Conservation (phyloP, 2,888 invertebrate genomes). For the Ptychoptera contaminata region DNA sequence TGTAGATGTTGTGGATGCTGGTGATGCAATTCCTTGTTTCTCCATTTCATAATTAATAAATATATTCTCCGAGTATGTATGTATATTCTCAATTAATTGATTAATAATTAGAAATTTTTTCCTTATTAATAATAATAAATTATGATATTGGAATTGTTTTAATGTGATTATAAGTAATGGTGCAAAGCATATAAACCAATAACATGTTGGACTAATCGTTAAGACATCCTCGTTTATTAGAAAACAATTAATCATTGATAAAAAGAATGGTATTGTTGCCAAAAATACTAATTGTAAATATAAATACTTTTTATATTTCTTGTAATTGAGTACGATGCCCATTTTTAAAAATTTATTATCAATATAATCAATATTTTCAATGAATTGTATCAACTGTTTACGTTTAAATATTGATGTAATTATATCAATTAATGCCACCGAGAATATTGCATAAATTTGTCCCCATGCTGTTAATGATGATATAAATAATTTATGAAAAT, state of each 20-base stretch:
- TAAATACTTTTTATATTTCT: slow-evolving; percentile 10
- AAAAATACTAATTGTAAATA: slow-evolving; percentile 13
- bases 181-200: slow-evolving; percentile 19
- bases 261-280: slow-evolving; percentile 13
- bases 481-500: slow-evolving; percentile 7
- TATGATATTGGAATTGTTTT: slow-evolving; percentile 19
- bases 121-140: slow-evolving; percentile 17
- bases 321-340: slow-evolving; percentile 12
- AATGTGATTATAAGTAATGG: slow-evolving; percentile 17
- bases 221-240: slow-evolving; percentile 13
- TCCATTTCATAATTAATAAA: too few relatives aligned
- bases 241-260: slow-evolving; percentile 20
- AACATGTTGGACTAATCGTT: slow-evolving; percentile 13
- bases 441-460: slow-evolving; percentile 16
- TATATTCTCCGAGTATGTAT: too few relatives aligned
- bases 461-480: slow-evolving; percentile 17
- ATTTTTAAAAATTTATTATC: slow-evolving; percentile 13
- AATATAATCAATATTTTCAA: slow-evolving; percentile 14
- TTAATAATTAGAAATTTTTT: slow-evolving; percentile 16
- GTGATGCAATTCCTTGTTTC: too few relatives aligned
- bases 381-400: slow-evolving; percentile 11
- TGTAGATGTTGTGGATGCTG: slow-evolving; percentile 4
- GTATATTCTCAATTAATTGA: not conserved
- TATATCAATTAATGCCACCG: slow-evolving; percentile 13
- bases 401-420: slow-evolving; percentile 16